Base-by-base conservation (phyloP, 2,113 vertebrate species). In the Gobio gobio region DNA sequence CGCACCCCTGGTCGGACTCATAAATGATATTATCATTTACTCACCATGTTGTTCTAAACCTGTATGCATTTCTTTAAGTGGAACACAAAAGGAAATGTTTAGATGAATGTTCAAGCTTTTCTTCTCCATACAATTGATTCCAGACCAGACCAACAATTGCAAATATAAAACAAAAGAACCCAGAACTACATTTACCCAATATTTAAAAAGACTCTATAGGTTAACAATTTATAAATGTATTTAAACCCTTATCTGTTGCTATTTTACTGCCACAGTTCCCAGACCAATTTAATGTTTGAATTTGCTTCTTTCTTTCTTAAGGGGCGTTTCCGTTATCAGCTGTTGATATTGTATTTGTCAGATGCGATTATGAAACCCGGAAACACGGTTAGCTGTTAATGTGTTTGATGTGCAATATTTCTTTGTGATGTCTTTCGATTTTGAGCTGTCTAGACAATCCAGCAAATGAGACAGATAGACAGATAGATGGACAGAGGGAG, bases 381-480 rank as follows among this genome's bases (percentile, higher is more conserved):
- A 80, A 80, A 64, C 13, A 64, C n/a, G 49, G 20, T 26, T 64
- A 80, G 40, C 43, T 47, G 8, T 80, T 80, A 20, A 24, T 47
- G n/a, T 49, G 24, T 51, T 64, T 64, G 78, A 80, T 80, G 78
- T 85, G 22, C 26, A 24, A 33, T 56, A 68, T 78, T 78, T 78
- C 36, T 75, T 74, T 29, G 18, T 49, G 43, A 63, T 77, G 24
- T 33, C 2, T 77, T 78, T 78, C 4, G 51, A 85, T 85, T 78
- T 78, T 22, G 20, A 78, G 75, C 74, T 40, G 47, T 78, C 49
- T 68, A 68, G 36, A 68, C 47, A 72, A n/a, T 70, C 58, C 59
- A 36, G 83, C 24, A 68, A 77, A 86, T 70, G 66, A 83, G 70
- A 59, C 45, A 7, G 47, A 64, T 87, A 83, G 68, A 59, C 36